Evolutionary conservation across 2,113 vertebrate species (phyloP), one percentile per base, ranked within the genome.

Genomic region (Xiphophorus couchianus): DNA sequence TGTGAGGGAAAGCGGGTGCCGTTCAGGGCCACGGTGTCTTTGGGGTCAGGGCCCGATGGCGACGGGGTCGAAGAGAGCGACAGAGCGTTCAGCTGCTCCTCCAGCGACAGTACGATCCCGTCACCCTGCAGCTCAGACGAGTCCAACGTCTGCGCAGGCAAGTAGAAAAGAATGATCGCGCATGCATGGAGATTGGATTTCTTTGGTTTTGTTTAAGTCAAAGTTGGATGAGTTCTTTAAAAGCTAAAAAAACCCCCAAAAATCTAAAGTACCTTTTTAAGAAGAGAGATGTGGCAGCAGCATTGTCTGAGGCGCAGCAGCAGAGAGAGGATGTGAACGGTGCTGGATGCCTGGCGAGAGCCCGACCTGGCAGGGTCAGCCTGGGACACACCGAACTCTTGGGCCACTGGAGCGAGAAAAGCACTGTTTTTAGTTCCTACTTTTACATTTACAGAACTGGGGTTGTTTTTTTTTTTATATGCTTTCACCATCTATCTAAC

Each of bases 271-370:
- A 97, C 98, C 96, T 95, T 94, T 86, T 95, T 96, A 2, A 99
- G 94, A 62, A 99, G 93, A 1, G 98, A 98, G 42, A 96, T 94
- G 68, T 99, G 98, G 54, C 97, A 96, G 94, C 98, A 99, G 86
- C 97, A 97, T 87, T 99, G 98, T 54, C 98, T 94, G 44, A 99
- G 96, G 12, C 98, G 94, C 84, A 99, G 93, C 83, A 99, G 65
- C 86, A 97, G 93, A 1, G 98, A 98, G 86, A 99, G 89, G 74
- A 99, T 96, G 9, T 99, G 97, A 60, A 87, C 93, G 0, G 96
- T 94, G 81, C 96, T 97, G 85, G 96, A 96, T 35, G 94, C 91
- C 62, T 87, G 90, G 58, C 91, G 92, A 67, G 93, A 87, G 0
- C 73, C 66, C 0, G 77, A 12, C 27, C 51, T n/a, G 0, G 79